Base-by-base conservation (phyloP, 2,888 invertebrate species). In the Cantharis nigra region DNA sequence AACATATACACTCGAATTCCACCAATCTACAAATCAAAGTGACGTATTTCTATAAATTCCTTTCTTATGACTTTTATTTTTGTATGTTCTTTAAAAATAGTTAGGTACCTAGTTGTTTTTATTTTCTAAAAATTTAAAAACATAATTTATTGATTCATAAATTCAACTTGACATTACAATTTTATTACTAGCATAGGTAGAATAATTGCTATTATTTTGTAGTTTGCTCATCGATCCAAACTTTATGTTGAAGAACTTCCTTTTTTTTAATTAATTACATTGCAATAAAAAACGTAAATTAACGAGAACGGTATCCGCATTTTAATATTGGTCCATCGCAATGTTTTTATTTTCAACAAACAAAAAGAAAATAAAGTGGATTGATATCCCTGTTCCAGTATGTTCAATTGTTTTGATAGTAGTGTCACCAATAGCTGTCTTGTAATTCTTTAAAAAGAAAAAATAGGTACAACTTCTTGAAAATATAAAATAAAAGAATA, bases 1-100 rank as follows among this genome's bases (percentile, higher is more conserved):
- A 79, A 76, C 73, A 70, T 79, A 76, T 74, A 79, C 79, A 79
- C 76, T 76, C 76, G 76, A 79, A 76, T 79, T 75, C 76, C 76
- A 72, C 71, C 76, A 79, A 74, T 79, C 76, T 76, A 79, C 79
- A 76, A 76, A 79, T 79, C 79, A 79, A 76, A 74, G 72, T 76
- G 74, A 79, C 74, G 63, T 73, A 69, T 71, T 74, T 67, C 72
- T 30, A 73, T 78, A 78, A 78, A 72, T 74, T 78, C 75, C 49
- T 72, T 74, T 74, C 64, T 75, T 63, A 63, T 74, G 49, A 67
- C 74, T 70, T 30, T 70, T 33, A 16, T 28, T 70, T 70, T 70
- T 26, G 13, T 67, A 67, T 49, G 49, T 49, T n/a, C 49, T 49
- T 49, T 49, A 49, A 49, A 49, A 49, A 49, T 49, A 49, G 49